These are phyloP conservation scores for Leptinotarsa rubiginosa DNA, from an alignment of 2,888 invertebrate species.

Conservation along the genomic window DNA sequence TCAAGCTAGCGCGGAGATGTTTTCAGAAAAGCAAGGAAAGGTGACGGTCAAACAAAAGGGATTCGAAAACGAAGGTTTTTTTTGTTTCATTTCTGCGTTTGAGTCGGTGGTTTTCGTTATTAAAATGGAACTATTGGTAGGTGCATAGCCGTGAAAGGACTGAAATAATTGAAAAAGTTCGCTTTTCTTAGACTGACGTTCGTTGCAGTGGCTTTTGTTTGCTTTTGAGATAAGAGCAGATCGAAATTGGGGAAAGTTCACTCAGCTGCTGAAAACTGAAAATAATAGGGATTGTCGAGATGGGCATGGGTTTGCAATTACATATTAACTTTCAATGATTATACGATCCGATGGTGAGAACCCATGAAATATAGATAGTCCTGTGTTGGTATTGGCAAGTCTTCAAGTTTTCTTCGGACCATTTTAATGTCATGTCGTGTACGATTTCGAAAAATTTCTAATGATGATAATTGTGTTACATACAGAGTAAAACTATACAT, in stretches of 20 bases:
- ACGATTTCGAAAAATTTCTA: too few species aligned
- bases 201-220: not conserved
- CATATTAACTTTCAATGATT: too few species aligned
- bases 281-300: not conserved
- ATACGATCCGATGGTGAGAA: too few species aligned
- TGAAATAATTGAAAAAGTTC: slow-evolving; percentile 9
- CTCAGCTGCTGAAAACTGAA: not conserved
- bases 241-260: not conserved
- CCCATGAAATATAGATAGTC: too few species aligned
- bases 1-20: slow-evolving; percentile 17
- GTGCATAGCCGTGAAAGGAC: slow-evolving; percentile 1
- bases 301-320: not conserved
- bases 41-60: slow-evolving; percentile 19
- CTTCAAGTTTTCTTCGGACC: too few species aligned
- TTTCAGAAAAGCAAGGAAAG: slow-evolving; percentile 18
- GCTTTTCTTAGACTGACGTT: slow-evolving; percentile 3
- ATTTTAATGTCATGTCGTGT: too few species aligned
- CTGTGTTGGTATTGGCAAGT: too few species aligned
- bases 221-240: too few species aligned
- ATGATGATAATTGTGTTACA: too few species aligned
- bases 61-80: not conserved
- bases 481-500: too few species aligned
- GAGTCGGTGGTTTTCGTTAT: slow-evolving; percentile 9
- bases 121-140: slow-evolving; percentile 10
- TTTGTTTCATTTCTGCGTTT: slow-evolving; percentile 4